A percentile compares a stretch with the other conserved stretches of the same genome.
Conservation (phyloP, 2,888 invertebrate genomes). For the Nineta flava region DNA sequence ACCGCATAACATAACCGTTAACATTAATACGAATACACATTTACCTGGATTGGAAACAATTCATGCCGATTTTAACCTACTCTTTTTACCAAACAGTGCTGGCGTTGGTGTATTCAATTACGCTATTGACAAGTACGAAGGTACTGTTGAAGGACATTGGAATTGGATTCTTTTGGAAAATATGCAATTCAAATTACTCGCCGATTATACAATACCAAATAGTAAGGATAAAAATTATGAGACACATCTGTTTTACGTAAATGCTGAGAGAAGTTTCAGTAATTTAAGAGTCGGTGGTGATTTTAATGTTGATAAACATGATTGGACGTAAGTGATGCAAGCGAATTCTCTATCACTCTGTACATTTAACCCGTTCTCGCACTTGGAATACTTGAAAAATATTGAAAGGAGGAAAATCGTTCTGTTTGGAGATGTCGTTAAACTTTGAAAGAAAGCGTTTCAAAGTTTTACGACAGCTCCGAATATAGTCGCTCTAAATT, state of each 20-base stretch:
- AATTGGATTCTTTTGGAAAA: slow-evolving; percentile 34
- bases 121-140: slow-evolving; percentile 27
- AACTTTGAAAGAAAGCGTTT: too few species aligned
- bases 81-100: slow-evolving; percentile 16
- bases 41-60: slow-evolving; percentile 23
- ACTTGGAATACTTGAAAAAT: too few species aligned
- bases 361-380: too few species aligned
- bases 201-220: slow-evolving; percentile 24
- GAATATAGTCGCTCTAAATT: too few species aligned
- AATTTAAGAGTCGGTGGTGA: slow-evolving; percentile 35
- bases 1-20: slow-evolving; percentile 17
- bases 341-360: not conserved
- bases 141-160: slow-evolving; percentile 32
- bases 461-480: too few species aligned
- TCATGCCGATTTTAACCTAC: slow-evolving; percentile 17
- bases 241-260: slow-evolving; percentile 32
- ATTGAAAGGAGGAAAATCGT: too few species aligned
- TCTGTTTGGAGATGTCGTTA: too few species aligned
- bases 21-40: slow-evolving; percentile 21
- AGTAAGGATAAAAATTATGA: slow-evolving; percentile 28
- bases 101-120: slow-evolving; percentile 25
- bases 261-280: slow-evolving; percentile 33
- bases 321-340: slow-evolving; percentile 36
- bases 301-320: slow-evolving; percentile 33
- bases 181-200: slow-evolving; percentile 31